phyloP scores from a whole-genome alignment of 2,888 invertebrate genomes.

The Agonopterix heracliana region DNA sequence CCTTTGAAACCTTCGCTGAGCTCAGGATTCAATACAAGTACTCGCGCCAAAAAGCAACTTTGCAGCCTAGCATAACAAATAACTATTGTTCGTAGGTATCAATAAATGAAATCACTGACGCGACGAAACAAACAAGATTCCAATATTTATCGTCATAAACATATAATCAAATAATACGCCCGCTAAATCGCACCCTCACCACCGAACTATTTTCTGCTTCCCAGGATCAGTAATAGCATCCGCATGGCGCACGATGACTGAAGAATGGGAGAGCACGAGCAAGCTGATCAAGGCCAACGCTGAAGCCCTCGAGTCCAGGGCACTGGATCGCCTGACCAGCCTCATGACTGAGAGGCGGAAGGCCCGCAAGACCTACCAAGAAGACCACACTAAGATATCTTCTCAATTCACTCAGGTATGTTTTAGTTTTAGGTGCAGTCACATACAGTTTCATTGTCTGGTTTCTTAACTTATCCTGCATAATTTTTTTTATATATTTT shows the following conservation, averaged over 20 bases:
- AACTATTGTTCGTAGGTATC: too few species aligned
- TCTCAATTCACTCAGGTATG: constrained; percentile 85
- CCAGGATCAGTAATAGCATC: constrained; percentile 80
- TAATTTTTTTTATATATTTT: too few species aligned
- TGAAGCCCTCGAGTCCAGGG: constrained; percentile 88
- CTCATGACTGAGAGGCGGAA: constrained; percentile 92
- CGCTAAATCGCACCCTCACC: too few species aligned
- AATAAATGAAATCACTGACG: too few species aligned
- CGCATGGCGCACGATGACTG: constrained; percentile 91
- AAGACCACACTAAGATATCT: constrained; percentile 90
- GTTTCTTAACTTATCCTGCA: constrained; percentile 7
- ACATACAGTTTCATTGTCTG: not conserved
- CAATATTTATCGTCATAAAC: too few species aligned
- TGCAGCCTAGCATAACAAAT: too few species aligned
- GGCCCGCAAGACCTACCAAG: constrained; percentile 90
- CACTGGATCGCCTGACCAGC: constrained; percentile 86
- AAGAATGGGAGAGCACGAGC: constrained; percentile 91
- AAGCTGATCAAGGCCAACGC: constrained; percentile 89
- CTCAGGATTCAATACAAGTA: too few species aligned
- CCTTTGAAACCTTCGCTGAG: too few species aligned
- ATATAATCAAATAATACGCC: too few species aligned
- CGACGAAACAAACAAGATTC: too few species aligned
- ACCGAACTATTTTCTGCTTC: too few species aligned
- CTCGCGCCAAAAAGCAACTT: too few species aligned
- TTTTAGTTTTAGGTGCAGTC: not conserved